A percentile compares a stretch with the other conserved stretches of the same genome.
phyloP scores from a whole-genome alignment of 2,888 invertebrate genomes.

The Anodontia alba region DNA sequence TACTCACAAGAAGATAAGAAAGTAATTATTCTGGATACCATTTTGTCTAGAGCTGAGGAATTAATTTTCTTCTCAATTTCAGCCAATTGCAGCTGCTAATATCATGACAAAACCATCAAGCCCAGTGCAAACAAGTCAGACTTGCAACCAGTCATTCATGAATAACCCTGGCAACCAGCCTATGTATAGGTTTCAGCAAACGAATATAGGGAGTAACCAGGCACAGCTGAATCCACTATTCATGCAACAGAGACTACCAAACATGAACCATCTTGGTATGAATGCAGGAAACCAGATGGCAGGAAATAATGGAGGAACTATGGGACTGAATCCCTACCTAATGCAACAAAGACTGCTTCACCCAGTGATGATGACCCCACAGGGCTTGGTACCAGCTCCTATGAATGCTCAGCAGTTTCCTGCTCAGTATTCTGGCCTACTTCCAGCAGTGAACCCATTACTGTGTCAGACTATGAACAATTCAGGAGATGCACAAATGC shows the following conservation, averaged over 20 bases:
- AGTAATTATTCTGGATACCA: no score
- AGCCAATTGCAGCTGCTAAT: slow-evolving; percentile 60
- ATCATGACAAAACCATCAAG: slow-evolving; percentile 51
- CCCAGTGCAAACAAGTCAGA: slow-evolving; percentile 14
- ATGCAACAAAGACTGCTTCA: slow-evolving; percentile 42
- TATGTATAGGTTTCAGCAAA: background rate
- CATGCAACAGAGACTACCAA: background rate
- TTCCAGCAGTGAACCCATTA: slow-evolving; percentile 43
- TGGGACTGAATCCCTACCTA: slow-evolving; percentile 10
- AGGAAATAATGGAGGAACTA: slow-evolving; percentile 6
- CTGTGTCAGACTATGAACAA: slow-evolving; percentile 17
- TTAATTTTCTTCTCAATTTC: no score
- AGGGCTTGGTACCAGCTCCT: slow-evolving; percentile 30
- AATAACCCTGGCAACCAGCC: background rate
- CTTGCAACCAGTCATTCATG: slow-evolving; percentile 5
- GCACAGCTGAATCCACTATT: slow-evolving; percentile 15
- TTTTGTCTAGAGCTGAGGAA: no score
- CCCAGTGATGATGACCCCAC: slow-evolving; percentile 27
- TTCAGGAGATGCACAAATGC: slow-evolving; percentile 3
- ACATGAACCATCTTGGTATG: background rate
- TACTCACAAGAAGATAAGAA: no score
- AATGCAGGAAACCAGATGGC: slow-evolving; percentile 4
- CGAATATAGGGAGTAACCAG: background rate
- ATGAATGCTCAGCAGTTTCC: background rate
- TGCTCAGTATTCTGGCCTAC: slow-evolving; percentile 7